Evolutionary conservation across 2,888 invertebrate species (phyloP).

Genomic region (Drosophila kuntzei): DNA sequence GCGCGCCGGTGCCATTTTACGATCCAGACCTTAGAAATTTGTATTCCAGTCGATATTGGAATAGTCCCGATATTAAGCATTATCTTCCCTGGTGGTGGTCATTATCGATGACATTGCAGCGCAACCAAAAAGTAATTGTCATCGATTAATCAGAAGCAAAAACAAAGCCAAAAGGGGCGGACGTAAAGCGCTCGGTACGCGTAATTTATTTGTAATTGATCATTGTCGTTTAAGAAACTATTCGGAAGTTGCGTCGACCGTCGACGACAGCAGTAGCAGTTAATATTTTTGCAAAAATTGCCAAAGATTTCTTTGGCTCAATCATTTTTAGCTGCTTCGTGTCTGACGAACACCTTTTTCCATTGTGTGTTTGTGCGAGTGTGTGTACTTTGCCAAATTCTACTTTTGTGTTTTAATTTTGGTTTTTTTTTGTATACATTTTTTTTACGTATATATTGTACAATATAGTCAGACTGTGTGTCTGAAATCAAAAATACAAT

Average conservation of each 20-base stretch:
- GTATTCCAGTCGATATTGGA: constrained; percentile 36
- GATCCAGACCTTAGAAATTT: no score
- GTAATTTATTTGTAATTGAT: constrained; percentile 55
- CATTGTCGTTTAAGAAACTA: constrained; percentile 37
- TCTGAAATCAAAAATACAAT: constrained; percentile 37
- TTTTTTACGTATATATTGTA: no score
- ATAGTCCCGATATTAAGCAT: constrained; percentile 9
- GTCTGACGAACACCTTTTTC: constrained; percentile 23
- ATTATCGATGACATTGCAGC: constrained; percentile 45
- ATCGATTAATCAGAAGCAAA: constrained; percentile 60
- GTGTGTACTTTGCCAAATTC: constrained; percentile 29
- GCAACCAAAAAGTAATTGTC: constrained; percentile 34
- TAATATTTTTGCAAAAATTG: constrained; percentile 6
- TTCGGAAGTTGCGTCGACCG: constrained; percentile 26
- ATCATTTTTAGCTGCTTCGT: constrained; percentile 16
- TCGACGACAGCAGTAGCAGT: constrained; percentile 24
- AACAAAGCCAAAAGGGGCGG: constrained; percentile 67
- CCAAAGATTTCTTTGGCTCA: constrained; percentile 1
- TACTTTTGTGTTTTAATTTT: constrained; percentile 9
- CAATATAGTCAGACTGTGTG: constrained; percentile 23
- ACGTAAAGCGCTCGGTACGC: constrained; percentile 62
- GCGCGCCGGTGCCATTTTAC: no score
- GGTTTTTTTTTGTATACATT: constrained; percentile 3
- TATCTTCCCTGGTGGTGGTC: constrained; percentile 33
- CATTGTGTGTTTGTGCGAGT: constrained; percentile 28